Percentiles rank a stretch among this genome's conserved stretches.
Conservation (phyloP, 2,888 invertebrate species). For the Gari tellinella region DNA sequence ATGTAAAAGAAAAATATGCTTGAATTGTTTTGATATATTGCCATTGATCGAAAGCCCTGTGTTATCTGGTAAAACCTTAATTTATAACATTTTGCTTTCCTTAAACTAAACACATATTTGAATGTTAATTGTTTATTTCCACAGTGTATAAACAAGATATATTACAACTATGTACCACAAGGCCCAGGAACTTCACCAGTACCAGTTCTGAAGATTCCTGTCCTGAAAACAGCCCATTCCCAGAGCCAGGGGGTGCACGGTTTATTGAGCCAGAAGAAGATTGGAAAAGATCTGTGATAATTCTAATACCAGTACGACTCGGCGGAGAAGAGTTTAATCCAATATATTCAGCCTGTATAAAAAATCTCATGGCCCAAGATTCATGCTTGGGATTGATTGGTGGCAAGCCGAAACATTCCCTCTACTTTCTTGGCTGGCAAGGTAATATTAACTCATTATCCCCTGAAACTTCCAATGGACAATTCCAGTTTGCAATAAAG, state of each 20-base stretch:
- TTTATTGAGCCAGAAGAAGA: conserved; percentile 27
- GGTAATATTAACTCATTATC: conserved; percentile 84
- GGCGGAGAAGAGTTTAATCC: conserved; percentile 95
- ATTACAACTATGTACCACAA: conserved; percentile 85
- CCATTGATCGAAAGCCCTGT: too few species aligned
- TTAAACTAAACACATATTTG: background rate
- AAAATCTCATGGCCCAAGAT: conserved; percentile 91
- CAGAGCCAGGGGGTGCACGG: background rate
- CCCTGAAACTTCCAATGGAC: too few species aligned
- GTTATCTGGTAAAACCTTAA: too few species aligned
- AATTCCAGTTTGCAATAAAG: too few species aligned
- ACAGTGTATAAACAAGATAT: conserved; percentile 92
- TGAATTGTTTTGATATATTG: too few species aligned
- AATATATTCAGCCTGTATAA: conserved; percentile 93
- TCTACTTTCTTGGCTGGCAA: conserved; percentile 97
- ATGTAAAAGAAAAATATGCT: too few species aligned
- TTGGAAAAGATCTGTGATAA: conserved; percentile 86
- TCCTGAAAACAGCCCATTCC: background rate
- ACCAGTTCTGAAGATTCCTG: conserved; percentile 13
- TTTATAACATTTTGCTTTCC: too few species aligned
- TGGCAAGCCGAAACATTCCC: conserved; percentile 95
- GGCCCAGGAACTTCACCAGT: conserved; percentile 59
- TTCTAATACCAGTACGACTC: conserved; percentile 93
- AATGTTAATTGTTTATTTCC: conserved; percentile 44
- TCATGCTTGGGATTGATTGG: conserved; percentile 96